phyloP scores from a whole-genome alignment of 2,888 invertebrate species.

The Caenorhabditis wallacei region DNA sequence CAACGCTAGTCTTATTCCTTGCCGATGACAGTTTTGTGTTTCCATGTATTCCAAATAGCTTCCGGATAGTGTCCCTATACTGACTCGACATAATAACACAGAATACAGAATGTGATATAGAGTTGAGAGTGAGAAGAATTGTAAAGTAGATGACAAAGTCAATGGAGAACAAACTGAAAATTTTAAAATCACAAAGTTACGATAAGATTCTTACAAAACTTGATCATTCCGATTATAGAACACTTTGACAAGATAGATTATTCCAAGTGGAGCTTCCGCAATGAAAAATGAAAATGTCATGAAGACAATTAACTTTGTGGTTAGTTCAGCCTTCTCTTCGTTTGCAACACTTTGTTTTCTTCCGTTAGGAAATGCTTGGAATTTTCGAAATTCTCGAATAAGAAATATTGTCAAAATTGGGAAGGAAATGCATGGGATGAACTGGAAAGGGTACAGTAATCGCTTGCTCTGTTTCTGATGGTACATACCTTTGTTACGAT shows the following conservation, averaged over 20 bases:
- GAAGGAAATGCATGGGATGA: slow-evolving; percentile 32
- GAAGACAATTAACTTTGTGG: slow-evolving; percentile 43
- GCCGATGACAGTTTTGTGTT: neutral
- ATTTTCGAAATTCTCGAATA: slow-evolving; percentile 17
- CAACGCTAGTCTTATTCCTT: slow-evolving; percentile 4
- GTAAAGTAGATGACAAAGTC: slow-evolving; percentile 21
- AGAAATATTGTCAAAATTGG: slow-evolving; percentile 15
- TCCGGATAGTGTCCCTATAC: neutral
- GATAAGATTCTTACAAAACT: neutral
- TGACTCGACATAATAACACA: slow-evolving; percentile 20
- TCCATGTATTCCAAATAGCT: slow-evolving; percentile 7
- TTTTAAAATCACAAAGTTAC: no score
- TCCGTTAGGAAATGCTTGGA: neutral
- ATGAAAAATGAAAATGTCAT: slow-evolving; percentile 47
- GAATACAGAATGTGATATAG: slow-evolving; percentile 4
- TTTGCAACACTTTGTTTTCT: slow-evolving; percentile 4
- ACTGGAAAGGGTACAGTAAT: slow-evolving; percentile 5
- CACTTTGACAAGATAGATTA: slow-evolving; percentile 21
- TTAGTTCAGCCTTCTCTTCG: slow-evolving; percentile 17
- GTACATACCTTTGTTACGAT: slow-evolving; percentile 18
- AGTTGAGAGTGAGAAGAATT: neutral
- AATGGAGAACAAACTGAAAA: slow-evolving; percentile 16
- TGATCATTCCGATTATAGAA: slow-evolving; percentile 11
- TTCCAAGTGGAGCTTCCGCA: slow-evolving; percentile 37
- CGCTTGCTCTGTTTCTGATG: neutral